phyloP scores from a whole-genome alignment of 2,797 vertebrate species.

The Anomalospiza imberbis region DNA sequence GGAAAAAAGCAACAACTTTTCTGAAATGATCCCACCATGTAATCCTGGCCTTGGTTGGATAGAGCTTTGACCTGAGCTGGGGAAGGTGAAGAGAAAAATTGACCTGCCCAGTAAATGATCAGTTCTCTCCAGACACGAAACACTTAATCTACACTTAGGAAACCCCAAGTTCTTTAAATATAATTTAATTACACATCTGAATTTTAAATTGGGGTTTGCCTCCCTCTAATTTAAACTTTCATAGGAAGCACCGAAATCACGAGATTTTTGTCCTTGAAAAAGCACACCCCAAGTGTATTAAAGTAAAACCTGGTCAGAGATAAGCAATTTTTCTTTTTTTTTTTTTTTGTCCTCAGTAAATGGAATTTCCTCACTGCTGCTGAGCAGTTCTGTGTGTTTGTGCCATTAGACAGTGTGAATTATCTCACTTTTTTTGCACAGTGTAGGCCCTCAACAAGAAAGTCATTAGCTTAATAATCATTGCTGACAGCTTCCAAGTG shows the following conservation, averaged over 20 bases:
- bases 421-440: not conserved
- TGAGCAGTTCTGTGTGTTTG: not conserved
- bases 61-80: not conserved
- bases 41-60: not conserved
- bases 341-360: not conserved
- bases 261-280: not conserved
- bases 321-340: not conserved
- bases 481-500: not conserved
- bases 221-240: not conserved
- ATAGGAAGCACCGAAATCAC: not conserved
- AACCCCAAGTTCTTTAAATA: not conserved
- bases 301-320: not conserved
- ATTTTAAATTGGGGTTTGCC: not conserved
- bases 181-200: not conserved
- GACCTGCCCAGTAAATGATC: not conserved
- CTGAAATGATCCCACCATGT: not conserved
- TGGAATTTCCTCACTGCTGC: not conserved
- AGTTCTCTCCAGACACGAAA: not conserved
- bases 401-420: not conserved
- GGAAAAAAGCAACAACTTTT: not conserved
- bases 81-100: not conserved
- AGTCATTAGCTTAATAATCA: not conserved
- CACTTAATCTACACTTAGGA: not conserved
- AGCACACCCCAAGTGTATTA: not conserved
- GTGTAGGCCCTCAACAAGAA: not conserved